Conservation (phyloP, 2,113 vertebrate species). For the Nesogale talazaci region DNA sequence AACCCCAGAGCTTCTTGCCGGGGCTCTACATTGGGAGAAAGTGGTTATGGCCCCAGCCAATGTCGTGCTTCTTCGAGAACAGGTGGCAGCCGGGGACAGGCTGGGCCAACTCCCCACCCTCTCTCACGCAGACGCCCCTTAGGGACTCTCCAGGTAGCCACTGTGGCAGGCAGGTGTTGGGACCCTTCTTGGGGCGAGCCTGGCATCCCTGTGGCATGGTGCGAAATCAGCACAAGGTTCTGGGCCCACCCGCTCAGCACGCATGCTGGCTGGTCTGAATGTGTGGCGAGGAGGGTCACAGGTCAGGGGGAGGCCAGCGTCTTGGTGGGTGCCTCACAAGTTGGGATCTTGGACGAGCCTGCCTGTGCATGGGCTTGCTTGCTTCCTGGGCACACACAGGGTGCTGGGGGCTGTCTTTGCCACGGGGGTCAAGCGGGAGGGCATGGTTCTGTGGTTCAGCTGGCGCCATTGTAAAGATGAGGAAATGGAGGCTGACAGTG, state of each 20-base stretch:
- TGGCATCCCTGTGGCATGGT: background rate
- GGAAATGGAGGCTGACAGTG: constrained; percentile 3
- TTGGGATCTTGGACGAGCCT: background rate
- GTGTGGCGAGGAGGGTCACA: background rate
- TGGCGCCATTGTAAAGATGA: background rate
- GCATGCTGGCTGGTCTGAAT: background rate
- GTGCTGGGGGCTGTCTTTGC: background rate
- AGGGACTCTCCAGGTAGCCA: background rate
- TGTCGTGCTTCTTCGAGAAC: background rate
- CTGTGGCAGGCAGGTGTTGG: background rate
- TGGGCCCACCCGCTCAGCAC: background rate
- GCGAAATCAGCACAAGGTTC: constrained; percentile 8
- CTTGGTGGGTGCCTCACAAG: background rate
- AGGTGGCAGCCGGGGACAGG: background rate
- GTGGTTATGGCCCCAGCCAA: background rate
- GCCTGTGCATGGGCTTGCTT: background rate
- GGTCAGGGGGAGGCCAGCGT: background rate
- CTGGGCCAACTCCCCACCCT: background rate
- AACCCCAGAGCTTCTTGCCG: constrained; percentile 40
- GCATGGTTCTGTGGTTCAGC: background rate
- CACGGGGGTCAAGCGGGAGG: background rate
- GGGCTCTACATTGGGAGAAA: constrained; percentile 36
- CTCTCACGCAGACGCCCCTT: background rate
- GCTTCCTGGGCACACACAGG: background rate
- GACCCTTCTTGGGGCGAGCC: background rate